These are phyloP conservation scores for Stenichneumon culpator DNA, from an alignment of 2,888 invertebrate genomes.

Conservation along the genomic window DNA sequence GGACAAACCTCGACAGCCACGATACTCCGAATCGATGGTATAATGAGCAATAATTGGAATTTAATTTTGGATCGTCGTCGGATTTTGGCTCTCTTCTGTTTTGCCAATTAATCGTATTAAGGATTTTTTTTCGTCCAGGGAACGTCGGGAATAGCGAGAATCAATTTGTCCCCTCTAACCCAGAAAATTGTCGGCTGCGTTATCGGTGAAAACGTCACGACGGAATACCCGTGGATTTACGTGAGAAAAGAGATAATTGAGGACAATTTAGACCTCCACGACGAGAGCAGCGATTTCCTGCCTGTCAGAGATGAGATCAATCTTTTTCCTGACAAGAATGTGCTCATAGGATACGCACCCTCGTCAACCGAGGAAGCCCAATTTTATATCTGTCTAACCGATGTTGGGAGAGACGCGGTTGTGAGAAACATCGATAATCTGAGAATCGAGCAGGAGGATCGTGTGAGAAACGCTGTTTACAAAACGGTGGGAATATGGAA, in stretches of 20 bases:
- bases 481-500: constrained; percentile 88
- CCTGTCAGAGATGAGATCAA: constrained; percentile 83
- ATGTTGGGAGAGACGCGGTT: constrained; percentile 86
- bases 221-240: constrained; percentile 91
- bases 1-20: constrained; percentile 57
- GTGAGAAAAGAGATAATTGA: constrained; percentile 88
- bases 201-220: constrained; percentile 90
- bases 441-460: constrained; percentile 77
- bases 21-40: constrained; percentile 75
- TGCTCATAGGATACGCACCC: constrained; percentile 90
- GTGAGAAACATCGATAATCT: constrained; percentile 78
- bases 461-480: constrained; percentile 86
- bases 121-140: constrained; percentile 65
- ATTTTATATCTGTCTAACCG: constrained; percentile 89
- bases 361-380: constrained; percentile 89
- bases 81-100: neutral
- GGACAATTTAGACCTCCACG: constrained; percentile 88
- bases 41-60: neutral
- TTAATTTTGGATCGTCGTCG: neutral
- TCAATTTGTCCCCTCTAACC: constrained; percentile 87
- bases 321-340: constrained; percentile 79
- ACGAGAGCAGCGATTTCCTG: constrained; percentile 86
- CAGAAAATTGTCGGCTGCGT: constrained; percentile 88
- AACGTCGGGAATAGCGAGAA: constrained; percentile 87
- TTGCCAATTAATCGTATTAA: neutral